Percentiles rank a stretch among this genome's conserved stretches.
These are phyloP conservation scores for Esox niger DNA, from an alignment of 2,113 vertebrate species.

Conservation along the genomic window DNA sequence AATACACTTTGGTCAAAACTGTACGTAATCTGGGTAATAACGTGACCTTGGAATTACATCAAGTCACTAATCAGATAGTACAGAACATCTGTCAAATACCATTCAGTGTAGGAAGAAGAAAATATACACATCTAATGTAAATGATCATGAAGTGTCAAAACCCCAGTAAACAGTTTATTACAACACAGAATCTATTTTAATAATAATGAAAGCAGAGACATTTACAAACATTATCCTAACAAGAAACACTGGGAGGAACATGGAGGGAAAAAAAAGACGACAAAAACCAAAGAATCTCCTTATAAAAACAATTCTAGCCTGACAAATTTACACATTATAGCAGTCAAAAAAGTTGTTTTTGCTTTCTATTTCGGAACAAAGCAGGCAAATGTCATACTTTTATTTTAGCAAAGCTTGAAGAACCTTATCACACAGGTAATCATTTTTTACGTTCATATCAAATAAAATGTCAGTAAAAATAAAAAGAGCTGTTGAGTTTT, in stretches of 20 bases:
- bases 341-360: slow-evolving; percentile 66
- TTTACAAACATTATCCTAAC: slow-evolving; percentile 92
- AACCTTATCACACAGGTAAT: slow-evolving; percentile 79
- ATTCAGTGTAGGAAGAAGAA: slow-evolving; percentile 24
- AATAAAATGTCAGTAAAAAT: slow-evolving; percentile 94
- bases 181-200: slow-evolving; percentile 95
- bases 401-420: slow-evolving; percentile 79
- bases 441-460: slow-evolving; percentile 71
- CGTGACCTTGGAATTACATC: no score
- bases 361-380: slow-evolving; percentile 41
- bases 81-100: slow-evolving; percentile 18
- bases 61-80: no score
- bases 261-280: slow-evolving; percentile 35
- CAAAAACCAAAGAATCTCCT: slow-evolving; percentile 67
- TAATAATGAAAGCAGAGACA: slow-evolving; percentile 94
- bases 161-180: slow-evolving; percentile 99
- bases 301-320: slow-evolving; percentile 95
- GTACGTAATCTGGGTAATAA: neutral
- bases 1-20: neutral
- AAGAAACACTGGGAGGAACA: slow-evolving; percentile 79
- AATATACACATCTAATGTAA: slow-evolving; percentile 61
- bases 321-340: slow-evolving; percentile 89
- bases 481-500: slow-evolving; percentile 83
- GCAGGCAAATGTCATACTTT: slow-evolving; percentile 42
- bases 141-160: slow-evolving; percentile 80